Evolutionary conservation across 2,113 vertebrate genomes (phyloP), one percentile per base, ranked within the genome.

Genomic region (Oncorhynchus masou): DNA sequence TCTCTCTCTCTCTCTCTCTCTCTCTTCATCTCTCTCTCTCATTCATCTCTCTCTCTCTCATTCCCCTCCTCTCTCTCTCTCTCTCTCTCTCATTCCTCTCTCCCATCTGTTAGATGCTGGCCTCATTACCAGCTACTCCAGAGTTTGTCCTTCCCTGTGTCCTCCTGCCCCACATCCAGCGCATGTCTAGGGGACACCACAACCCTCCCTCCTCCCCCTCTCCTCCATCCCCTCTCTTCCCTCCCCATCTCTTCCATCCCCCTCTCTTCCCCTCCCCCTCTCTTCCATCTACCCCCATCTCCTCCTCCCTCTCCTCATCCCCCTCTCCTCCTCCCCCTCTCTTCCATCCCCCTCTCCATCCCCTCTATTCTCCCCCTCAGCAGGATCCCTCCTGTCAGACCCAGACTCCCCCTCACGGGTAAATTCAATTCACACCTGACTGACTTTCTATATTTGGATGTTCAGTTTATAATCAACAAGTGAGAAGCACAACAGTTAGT

Each of bases 41-140:
- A 48, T 57, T 16, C 4, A 4, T 29, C 29, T 29, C 29, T 29
- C 29, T n/a, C n/a, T 29, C 29, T 29, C 29, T 29, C 78, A 1
- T 29, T 5, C 4, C 29, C 15, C 73, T n/a, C n/a, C n/a, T 71
- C 51, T 29, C 29, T 29, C 0, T 29, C 27, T 22, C 73, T 71
- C 51, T 4, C 2, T 27, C 27, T 29, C 76, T 8, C n/a, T 22
- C 45, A 39, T 34, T 11, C 49, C 16, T 81, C n/a, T 83, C 65
- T 85, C 5, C 34, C 85, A 75, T 73, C 22, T 81, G 57, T 74
- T 83, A 93, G 92, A 84, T 79, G 0, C 78, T 93, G 74, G 80
- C 85, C 19, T 25, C 87, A 79, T 70, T 92, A 81, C 87, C 81
- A 22, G 78, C 80, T 83, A 77, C 90, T 91, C 73, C 86, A 88